Base-by-base conservation (phyloP, 2,113 vertebrate genomes). In the Nipponia nippon region DNA sequence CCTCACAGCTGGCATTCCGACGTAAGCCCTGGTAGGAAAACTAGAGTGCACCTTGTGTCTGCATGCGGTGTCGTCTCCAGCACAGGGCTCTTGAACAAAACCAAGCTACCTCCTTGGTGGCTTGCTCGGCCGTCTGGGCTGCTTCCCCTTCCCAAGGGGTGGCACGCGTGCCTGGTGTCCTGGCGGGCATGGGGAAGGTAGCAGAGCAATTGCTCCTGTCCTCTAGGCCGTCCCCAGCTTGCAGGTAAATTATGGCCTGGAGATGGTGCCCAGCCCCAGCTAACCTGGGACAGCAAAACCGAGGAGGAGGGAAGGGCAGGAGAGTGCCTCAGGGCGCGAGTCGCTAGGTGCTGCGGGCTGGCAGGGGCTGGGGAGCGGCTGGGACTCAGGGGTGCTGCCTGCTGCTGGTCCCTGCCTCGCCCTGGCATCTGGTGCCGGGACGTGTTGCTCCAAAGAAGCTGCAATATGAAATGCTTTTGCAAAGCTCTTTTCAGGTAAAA, bases 1-100 rank as follows among this genome's bases (percentile, higher is more conserved):
- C 19, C 90, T 90, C 94, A 55, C 97, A 97, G 96, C 94, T 97
- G 97, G 93, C 1, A 8, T 32, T 81, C 61, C 89, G 93, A 94
- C 1, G 40, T 63, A 84, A 93, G 83, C 71, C 73, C 56, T 0
- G 1, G 59, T 9, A 69, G 61, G 18, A 59, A 71, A 83, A 65
- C 40, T 9, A 30, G 56, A 38, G 30, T 29, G 59, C 49, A 56
- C 62, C 5, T 7, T 7, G 2, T 52, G 52, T 27, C 56, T 56
- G 65, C 44, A 49, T 40, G 7, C 72, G 62, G 79, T 38, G 52
- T 11, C 7, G 5, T 13, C 26, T 81, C 49, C 67, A 89, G 71
- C 63, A n/a, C 50, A 16, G 71, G 3, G 52, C 42, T 3, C 30
- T 25, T 49, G 40, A 10, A 14, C 25, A 47, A 63, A 70, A 47